These are phyloP conservation scores for Ailuropoda melanoleuca DNA, from an alignment of 2,113 vertebrate species.

Conservation along the genomic window DNA sequence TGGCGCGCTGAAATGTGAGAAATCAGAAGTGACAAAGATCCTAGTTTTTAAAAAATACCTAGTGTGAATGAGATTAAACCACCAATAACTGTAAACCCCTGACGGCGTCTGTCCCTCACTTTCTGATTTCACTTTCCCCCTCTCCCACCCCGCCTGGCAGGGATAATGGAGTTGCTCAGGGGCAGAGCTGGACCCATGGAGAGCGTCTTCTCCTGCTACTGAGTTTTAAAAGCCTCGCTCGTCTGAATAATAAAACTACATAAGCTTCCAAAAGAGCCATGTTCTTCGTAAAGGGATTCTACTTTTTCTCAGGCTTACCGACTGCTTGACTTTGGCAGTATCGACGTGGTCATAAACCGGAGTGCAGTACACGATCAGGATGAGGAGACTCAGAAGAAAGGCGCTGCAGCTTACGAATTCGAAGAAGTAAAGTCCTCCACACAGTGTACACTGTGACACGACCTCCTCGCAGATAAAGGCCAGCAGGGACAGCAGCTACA, in stretches of 20 bases:
- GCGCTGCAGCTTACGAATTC: conserved; percentile 94
- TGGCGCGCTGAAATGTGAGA: neutral
- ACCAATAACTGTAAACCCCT: neutral
- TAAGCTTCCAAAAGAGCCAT: neutral
- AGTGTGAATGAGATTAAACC: neutral
- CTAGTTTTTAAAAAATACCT: neutral
- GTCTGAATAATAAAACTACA: neutral
- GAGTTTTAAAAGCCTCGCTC: neutral
- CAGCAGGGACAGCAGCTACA: conserved; percentile 89
- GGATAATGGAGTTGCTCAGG: neutral
- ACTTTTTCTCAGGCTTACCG: conserved; percentile 79
- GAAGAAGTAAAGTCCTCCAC: conserved; percentile 91
- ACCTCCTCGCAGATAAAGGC: conserved; percentile 93
- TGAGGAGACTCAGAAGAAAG: conserved; percentile 89
- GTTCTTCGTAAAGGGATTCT: accelerated
- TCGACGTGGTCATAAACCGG: conserved; percentile 78
- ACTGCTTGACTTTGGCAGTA: conserved; percentile 75
- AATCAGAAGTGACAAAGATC: neutral
- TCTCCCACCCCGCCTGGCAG: neutral
- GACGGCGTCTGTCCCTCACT: neutral
- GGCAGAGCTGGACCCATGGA: neutral
- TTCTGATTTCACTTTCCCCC: neutral
- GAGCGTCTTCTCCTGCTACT: neutral
- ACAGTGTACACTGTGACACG: conserved; percentile 84
- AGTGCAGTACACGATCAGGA: conserved; percentile 88